phyloP scores from a whole-genome alignment of 2,797 vertebrate genomes.

The Lithobates pipiens region DNA sequence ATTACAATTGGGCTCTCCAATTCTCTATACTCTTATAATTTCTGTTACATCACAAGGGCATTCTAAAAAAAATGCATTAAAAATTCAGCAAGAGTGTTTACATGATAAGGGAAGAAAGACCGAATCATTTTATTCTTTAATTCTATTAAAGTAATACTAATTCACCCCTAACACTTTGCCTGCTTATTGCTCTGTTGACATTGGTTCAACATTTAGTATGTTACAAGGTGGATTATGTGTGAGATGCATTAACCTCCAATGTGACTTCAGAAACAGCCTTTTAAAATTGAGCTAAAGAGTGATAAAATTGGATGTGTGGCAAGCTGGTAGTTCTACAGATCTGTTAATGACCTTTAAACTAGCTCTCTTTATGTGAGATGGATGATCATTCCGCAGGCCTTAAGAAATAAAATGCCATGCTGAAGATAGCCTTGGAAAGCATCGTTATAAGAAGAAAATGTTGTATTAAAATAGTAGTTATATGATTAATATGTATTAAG shows the following conservation, averaged over 20 bases:
- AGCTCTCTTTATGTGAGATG: conserved; percentile 56
- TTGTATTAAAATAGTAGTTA: conserved; percentile 51
- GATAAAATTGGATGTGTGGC: conserved; percentile 54
- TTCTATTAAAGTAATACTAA: conserved; percentile 58
- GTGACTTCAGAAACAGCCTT: conserved; percentile 60
- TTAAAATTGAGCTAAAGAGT: conserved; percentile 60
- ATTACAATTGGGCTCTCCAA: neutral
- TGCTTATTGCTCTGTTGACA: conserved; percentile 59
- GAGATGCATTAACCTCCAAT: conserved; percentile 62
- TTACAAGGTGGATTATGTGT: conserved; percentile 61
- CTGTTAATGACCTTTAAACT: conserved; percentile 59
- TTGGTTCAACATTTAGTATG: conserved; percentile 57
- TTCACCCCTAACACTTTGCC: conserved; percentile 56
- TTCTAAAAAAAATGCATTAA: conserved; percentile 42
- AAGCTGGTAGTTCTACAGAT: conserved; percentile 49
- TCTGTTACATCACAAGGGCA: conserved; percentile 55
- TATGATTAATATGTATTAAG: conserved; percentile 10
- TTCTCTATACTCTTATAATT: conserved; percentile 45
- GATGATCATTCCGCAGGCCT: conserved; percentile 53
- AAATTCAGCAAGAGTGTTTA: conserved; percentile 54
- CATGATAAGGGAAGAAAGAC: conserved; percentile 24
- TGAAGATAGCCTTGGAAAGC: conserved; percentile 56
- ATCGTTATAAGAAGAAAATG: conserved; percentile 33
- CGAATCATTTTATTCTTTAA: conserved; percentile 56
- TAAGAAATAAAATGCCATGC: conserved; percentile 51